phyloP scores from a whole-genome alignment of 2,797 vertebrate species.

The Spea hammondii region DNA sequence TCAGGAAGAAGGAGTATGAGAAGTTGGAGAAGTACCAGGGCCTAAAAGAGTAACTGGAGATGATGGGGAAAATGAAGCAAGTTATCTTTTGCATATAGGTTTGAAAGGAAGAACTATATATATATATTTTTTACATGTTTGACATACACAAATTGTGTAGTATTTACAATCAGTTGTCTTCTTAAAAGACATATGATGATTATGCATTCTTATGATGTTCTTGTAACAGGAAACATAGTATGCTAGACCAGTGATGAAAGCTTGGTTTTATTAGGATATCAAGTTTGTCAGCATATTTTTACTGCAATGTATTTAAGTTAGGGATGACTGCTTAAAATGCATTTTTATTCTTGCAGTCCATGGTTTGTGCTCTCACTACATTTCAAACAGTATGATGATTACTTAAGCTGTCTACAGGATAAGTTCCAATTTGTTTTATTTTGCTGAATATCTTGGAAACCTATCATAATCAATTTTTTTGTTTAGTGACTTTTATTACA shows the following conservation, averaged over 20 bases:
- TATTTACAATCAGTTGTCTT: no score
- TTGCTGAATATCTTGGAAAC: constrained; percentile 41
- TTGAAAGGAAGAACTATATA: no score
- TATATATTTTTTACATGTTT: no score
- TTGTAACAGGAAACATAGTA: constrained; percentile 4
- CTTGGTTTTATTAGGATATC: constrained; percentile 19
- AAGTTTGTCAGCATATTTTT: constrained; percentile 26
- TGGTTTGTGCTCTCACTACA: constrained; percentile 14
- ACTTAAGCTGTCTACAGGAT: constrained; percentile 24
- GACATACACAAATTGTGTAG: no score
- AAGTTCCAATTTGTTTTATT: constrained; percentile 41
- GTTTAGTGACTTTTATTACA: no score
- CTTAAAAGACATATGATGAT: no score
- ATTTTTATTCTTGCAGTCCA: constrained; percentile 38
- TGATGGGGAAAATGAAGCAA: no score
- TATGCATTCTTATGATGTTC: not conserved
- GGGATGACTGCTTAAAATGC: constrained; percentile 38
- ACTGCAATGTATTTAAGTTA: constrained; percentile 24
- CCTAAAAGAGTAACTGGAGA: no score
- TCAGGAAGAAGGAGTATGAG: no score
- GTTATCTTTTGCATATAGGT: no score
- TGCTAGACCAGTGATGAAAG: constrained; percentile 27
- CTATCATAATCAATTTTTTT: not conserved
- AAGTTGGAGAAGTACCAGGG: no score
- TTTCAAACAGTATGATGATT: constrained; percentile 38